phyloP scores from a whole-genome alignment of 2,797 vertebrate genomes.

The Pangasius larnaudii region DNA sequence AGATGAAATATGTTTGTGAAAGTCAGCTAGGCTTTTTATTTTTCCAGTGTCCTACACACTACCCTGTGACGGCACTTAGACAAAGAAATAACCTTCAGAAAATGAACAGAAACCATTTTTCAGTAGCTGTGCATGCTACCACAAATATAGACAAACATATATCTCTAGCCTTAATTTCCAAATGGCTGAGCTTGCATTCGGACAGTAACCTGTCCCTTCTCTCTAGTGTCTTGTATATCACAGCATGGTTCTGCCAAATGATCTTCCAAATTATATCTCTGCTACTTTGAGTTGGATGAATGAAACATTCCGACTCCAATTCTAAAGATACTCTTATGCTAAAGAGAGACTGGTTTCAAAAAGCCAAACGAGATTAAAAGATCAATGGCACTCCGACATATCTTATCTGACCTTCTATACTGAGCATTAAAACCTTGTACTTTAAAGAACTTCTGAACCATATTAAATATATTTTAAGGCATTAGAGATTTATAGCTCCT shows the following conservation, averaged over 20 bases:
- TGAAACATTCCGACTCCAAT: neutral
- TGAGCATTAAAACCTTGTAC: neutral
- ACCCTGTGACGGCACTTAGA: neutral
- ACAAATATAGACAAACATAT: neutral
- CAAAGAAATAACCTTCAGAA: neutral
- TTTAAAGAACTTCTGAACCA: neutral
- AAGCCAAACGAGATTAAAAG: neutral
- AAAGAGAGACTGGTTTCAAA: neutral
- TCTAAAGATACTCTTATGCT: neutral
- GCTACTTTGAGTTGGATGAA: neutral
- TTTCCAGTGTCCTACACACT: no score
- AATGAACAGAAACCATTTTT: neutral
- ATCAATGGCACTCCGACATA: neutral
- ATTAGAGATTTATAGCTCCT: neutral
- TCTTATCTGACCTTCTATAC: constrained; percentile 4
- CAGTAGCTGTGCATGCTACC: neutral
- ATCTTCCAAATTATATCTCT: neutral
- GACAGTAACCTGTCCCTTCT: constrained; percentile 1
- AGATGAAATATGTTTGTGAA: neutral
- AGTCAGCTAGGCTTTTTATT: neutral
- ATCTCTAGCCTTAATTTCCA: neutral
- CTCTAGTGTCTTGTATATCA: constrained; percentile 16
- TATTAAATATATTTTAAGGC: neutral
- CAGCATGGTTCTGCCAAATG: constrained; percentile 6
- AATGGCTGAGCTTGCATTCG: neutral